Conservation (phyloP, 2,113 vertebrate species). For the Podarcis raffonei region DNA sequence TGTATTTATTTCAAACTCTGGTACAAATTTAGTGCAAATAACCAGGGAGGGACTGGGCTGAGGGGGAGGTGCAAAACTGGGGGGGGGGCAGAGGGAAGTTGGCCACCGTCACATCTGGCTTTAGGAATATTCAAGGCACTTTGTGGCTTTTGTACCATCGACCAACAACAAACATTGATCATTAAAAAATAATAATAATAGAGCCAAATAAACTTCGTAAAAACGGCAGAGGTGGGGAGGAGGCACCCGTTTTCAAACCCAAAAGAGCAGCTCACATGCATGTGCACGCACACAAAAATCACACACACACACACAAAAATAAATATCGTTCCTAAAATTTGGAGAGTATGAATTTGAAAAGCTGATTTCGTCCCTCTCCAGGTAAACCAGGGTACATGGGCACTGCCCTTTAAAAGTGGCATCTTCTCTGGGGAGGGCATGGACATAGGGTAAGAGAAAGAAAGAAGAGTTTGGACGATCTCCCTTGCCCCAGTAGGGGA, state of each 20-base stretch:
- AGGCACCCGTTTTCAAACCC: background rate
- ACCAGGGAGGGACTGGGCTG: background rate
- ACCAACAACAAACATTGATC: background rate
- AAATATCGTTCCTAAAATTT: conserved; percentile 1
- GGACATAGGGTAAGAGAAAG: background rate
- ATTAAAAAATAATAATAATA: background rate
- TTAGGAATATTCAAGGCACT: background rate
- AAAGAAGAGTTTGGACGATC: background rate
- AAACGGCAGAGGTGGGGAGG: too few species aligned
- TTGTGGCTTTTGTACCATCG: conserved; percentile 11
- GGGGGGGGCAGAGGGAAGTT: too few species aligned
- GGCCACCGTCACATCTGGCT: background rate
- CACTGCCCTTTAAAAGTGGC: background rate
- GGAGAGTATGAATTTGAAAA: background rate
- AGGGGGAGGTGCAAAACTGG: background rate
- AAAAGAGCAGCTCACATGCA: background rate
- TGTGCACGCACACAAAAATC: background rate
- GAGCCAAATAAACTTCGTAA: background rate
- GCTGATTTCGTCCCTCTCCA: background rate
- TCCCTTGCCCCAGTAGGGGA: background rate
- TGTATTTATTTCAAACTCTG: conserved; percentile 21
- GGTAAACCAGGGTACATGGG: background rate
- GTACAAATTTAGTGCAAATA: conserved; percentile 31
- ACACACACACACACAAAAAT: background rate
- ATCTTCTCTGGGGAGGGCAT: background rate